Evolutionary conservation across 2,113 vertebrate genomes (phyloP), one percentile per base, ranked within the genome.

Genomic region (Poeciliopsis occidentalis): DNA sequence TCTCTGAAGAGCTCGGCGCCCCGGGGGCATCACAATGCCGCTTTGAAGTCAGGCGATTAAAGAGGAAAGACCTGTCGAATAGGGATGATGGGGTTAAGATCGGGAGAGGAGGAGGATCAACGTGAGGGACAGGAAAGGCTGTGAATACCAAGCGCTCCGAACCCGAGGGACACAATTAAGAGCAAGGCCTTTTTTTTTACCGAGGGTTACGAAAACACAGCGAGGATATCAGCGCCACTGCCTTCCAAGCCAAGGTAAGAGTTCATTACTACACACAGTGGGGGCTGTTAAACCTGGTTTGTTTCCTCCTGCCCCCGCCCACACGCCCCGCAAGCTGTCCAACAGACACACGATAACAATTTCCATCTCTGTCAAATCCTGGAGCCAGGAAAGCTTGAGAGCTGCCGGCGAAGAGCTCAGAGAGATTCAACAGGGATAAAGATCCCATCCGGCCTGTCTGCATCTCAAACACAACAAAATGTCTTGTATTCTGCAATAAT

Each of bases 1-100:
- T 76, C 88, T 85, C 86, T 0, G 31, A 85, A 81, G 89, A 90
- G 66, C 82, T 65, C 47, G 65, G 78, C 79, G 77, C 67, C 81
- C 54, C 67, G 24, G 62, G 85, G 73, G 81, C 75, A 91, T 90
- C 86, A 78, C 81, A 84, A 85, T 79, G 54, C 44, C 0, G 27
- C 92, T 93, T 94, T 94, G 92, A 93, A 94, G 92, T 83, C 0
- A 8, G 68, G 32, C 77, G 88, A 92, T 91, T 92, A 93, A 92
- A 92, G 87, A 85, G 80, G 84, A 88, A 89, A 85, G 85, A 92
- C 89, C 86, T 92, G 88, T 89, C 81, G 60, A 90, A 85, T 76
- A 77, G 76, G 80, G 85, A 87, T 89, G 88, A 92, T 79, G 85
- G 79, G 85, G 75, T 75, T 89, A 81, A 70, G 74, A 79, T 77